Evolutionary conservation across 2,113 vertebrate species (phyloP), one percentile per base, ranked within the genome.

Genomic region (Numenius arquata): DNA sequence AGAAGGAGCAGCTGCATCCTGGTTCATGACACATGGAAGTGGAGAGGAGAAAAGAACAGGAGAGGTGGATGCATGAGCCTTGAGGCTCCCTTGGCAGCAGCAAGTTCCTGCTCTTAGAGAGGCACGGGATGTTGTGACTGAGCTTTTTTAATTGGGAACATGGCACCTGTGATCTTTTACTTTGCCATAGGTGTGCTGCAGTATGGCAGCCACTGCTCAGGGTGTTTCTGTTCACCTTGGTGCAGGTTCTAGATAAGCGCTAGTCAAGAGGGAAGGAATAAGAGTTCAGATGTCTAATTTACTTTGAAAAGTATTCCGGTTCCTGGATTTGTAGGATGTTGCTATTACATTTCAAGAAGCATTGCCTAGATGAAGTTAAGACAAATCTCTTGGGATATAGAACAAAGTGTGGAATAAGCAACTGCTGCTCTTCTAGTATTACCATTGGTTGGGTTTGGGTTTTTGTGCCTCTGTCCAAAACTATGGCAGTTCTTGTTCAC

Each of bases 1-100:
- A 58, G 63, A 63, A 59, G 36, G 68, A 52, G 41, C 41, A 74
- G 5, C 41, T 43, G 21, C 30, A 17, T 63, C 53, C 32, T 73
- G 43, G 41, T 92, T 83, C 13, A 2, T 55, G 67, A 8, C 25
- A 4, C 0, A 0, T 58, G 41, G 75, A 74, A 71, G 41, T n/a
- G 27, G 34, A 62, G 67, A 77, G 45, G 15, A 65, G 38, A 11
- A 77, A 50, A 53, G 45, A 74, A 25, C 1, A 48, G 27, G 4
- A 43, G 4, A 29, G 41, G 23, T 52, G 26, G 34, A 34, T 71
- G 32, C 22, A 32, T 15, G 13, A 89, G 17, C 30, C n/a, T 47
- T 27, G 68, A 65, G 40, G 34, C 43, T 78, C 26, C 50, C 41
- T 77, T 36, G 66, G 45, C 38, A 82, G 78, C 38, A 30, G 36